Evolutionary conservation across 2,888 invertebrate species (phyloP).

Genomic region (Subacronicta megacephala): DNA sequence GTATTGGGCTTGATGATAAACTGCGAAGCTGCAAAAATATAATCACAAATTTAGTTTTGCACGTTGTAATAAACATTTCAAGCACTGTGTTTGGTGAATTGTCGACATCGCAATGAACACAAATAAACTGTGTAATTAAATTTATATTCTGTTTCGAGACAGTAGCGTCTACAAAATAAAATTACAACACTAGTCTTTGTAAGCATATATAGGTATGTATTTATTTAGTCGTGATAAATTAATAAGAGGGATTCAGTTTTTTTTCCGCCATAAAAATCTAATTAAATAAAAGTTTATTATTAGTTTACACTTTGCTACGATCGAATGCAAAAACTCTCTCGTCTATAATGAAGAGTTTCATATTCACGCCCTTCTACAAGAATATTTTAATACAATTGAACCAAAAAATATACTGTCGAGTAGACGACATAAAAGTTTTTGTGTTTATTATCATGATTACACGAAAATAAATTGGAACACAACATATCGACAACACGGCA

Average conservation of each 20-base stretch:
- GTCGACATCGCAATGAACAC: constrained; percentile 26
- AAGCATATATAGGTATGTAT: too few relatives aligned
- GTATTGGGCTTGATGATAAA: constrained; percentile 18
- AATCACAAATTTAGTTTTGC: constrained; percentile 14
- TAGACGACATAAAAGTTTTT: background rate
- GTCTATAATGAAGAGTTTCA: background rate
- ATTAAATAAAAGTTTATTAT: too few relatives aligned
- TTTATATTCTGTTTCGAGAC: constrained; percentile 26
- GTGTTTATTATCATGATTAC: constrained; percentile 1
- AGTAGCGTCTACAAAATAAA: constrained; percentile 19
- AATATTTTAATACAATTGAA: background rate
- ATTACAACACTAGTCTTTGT: constrained; percentile 9
- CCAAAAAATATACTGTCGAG: background rate
- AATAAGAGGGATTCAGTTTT: too few relatives aligned
- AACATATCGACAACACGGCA: constrained; percentile 22
- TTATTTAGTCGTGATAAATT: too few relatives aligned
- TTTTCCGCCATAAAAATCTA: too few relatives aligned
- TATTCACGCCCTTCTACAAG: background rate
- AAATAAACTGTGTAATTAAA: constrained; percentile 43
- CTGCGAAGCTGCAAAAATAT: constrained; percentile 4
- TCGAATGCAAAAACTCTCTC: background rate
- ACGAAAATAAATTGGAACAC: constrained; percentile 13
- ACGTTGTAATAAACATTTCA: constrained; percentile 31
- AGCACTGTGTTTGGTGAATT: constrained; percentile 17
- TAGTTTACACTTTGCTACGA: too few relatives aligned